Conservation (phyloP, 2,797 vertebrate species). For the Karalla daura region DNA sequence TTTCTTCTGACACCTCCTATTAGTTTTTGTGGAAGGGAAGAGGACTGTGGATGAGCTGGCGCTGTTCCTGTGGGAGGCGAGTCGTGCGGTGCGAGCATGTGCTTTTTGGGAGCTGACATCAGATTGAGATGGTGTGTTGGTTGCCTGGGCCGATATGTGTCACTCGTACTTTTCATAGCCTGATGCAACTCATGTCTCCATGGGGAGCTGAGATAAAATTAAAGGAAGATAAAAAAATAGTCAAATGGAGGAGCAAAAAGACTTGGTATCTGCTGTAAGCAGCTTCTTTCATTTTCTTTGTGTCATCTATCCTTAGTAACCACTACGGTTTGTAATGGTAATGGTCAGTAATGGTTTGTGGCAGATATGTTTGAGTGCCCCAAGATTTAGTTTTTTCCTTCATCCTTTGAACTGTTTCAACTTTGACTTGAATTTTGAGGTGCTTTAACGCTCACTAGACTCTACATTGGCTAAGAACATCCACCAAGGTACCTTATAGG, state of each 20-base stretch:
- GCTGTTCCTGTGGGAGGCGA: constrained; percentile 22
- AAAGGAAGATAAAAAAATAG: neutral
- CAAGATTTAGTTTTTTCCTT: constrained; percentile 40
- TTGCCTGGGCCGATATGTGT: constrained; percentile 39
- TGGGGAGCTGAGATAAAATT: constrained; percentile 10
- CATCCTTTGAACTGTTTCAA: neutral
- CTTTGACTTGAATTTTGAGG: constrained; percentile 15
- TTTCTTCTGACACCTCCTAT: constrained; percentile 35
- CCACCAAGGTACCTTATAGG: too few species aligned
- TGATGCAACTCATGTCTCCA: constrained; percentile 33
- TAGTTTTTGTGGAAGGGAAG: constrained; percentile 5
- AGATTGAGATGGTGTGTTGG: constrained; percentile 33
- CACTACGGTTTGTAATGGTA: constrained; percentile 8
- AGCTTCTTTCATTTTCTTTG: constrained; percentile 25
- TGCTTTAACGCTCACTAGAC: neutral
- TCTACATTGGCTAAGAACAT: neutral
- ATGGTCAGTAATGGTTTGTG: too few species aligned
- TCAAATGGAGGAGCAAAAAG: constrained; percentile 11
- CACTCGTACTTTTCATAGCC: constrained; percentile 30
- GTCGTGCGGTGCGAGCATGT: constrained; percentile 1
- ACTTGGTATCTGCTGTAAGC: constrained; percentile 36
- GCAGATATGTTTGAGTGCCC: constrained; percentile 5
- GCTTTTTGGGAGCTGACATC: constrained; percentile 27
- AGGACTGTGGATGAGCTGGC: constrained; percentile 3
- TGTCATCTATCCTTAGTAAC: constrained; percentile 9